Evolutionary conservation across 2,888 invertebrate genomes (phyloP).

Genomic region (Pharmacophagus antenor): DNA sequence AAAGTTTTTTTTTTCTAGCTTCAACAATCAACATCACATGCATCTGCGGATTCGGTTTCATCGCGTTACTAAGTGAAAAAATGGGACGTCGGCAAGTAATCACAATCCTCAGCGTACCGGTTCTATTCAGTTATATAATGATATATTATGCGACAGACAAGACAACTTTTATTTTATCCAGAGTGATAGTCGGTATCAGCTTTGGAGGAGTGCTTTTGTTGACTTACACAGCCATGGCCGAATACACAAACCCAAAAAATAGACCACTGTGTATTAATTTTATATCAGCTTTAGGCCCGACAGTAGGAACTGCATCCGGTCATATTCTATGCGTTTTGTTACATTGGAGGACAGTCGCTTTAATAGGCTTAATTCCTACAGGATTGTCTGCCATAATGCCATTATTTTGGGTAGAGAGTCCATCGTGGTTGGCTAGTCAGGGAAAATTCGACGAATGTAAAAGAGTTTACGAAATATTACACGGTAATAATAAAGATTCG

Average conservation of each 20-base stretch:
- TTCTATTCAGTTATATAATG: constrained; percentile 36
- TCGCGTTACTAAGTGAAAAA: constrained; percentile 34
- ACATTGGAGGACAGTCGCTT: constrained; percentile 39
- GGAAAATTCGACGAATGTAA: constrained; percentile 40
- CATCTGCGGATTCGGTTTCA: constrained; percentile 32
- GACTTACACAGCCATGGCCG: constrained; percentile 35
- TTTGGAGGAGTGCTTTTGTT: constrained; percentile 38
- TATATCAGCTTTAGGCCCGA: constrained; percentile 33
- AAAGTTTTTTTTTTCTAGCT: constrained; percentile 33
- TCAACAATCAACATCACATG: constrained; percentile 34
- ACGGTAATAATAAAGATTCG: constrained; percentile 29
- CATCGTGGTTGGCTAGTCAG: constrained; percentile 42
- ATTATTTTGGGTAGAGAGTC: constrained; percentile 40
- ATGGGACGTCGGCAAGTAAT: constrained; percentile 34
- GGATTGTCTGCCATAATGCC: constrained; percentile 36
- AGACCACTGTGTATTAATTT: constrained; percentile 36
- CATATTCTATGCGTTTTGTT: constrained; percentile 36
- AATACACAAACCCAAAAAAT: constrained; percentile 37
- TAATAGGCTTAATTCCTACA: constrained; percentile 37
- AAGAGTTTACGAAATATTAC: constrained; percentile 34
- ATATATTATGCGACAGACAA: constrained; percentile 35
- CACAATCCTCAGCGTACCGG: constrained; percentile 32
- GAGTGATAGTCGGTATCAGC: constrained; percentile 37
- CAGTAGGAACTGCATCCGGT: constrained; percentile 34
- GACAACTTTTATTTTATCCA: constrained; percentile 36